phyloP scores from a whole-genome alignment of 2,797 vertebrate species.

The Anguilla anguilla region DNA sequence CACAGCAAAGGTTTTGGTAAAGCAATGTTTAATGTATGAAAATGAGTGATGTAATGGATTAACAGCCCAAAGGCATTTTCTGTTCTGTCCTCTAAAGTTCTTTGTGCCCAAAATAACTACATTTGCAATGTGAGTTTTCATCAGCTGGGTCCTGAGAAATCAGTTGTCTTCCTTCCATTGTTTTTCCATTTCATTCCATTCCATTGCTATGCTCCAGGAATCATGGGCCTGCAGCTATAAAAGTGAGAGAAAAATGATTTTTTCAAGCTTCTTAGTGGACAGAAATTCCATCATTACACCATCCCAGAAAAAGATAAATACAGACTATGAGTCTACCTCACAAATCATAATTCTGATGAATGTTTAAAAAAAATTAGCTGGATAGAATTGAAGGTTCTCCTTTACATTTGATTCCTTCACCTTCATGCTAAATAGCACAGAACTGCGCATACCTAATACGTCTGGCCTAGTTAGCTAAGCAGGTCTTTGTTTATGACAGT shows the following conservation, averaged over 20 bases:
- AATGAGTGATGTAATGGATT: not conserved
- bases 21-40: not conserved
- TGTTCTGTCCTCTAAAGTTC: not conserved
- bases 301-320: not conserved
- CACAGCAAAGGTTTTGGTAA: not conserved
- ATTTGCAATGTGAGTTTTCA: not conserved
- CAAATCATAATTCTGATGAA: not conserved
- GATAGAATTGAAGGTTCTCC: not conserved
- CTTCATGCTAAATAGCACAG: not conserved
- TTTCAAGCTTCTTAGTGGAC: not conserved
- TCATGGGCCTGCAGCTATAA: not conserved
- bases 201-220: not conserved
- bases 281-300: not conserved
- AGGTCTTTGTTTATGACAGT: constrained; percentile 7
- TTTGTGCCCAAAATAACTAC: not conserved
- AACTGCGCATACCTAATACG: not conserved
- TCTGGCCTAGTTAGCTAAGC: constrained; percentile 17
- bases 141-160: not conserved
- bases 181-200: not conserved
- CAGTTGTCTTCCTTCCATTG: not conserved
- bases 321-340: not conserved
- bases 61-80: not conserved
- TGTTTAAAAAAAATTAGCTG: not conserved
- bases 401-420: not conserved
- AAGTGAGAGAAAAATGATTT: not conserved